Base-by-base conservation (phyloP, 2,888 invertebrate genomes). In the Brachyptera risi region DNA sequence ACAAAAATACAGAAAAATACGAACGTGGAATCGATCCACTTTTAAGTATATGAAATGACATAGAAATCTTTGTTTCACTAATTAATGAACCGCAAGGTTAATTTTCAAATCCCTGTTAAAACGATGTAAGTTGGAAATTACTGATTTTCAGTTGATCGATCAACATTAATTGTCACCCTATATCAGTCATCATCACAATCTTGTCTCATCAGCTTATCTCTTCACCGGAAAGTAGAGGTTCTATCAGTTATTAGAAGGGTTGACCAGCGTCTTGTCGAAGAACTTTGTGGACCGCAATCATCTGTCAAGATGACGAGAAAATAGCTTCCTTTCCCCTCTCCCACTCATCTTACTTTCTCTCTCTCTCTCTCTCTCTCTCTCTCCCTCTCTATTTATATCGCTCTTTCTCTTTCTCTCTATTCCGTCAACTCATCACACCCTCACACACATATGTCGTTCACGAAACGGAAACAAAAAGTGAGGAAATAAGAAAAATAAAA, bases 141-240 rank as follows among this genome's bases (percentile, higher is more conserved):
- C 26, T 51, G 51, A 59, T 59, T 59, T 23, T 27, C 59, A 40
- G 40, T 38, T 51, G 17, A 50, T 59, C 42, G n/a, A 59, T 59
- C 59, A 59, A 15, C 51, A 59, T 38, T 23, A 38, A 31, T 58
- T 21, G 38, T 1, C 17, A 21, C n/a, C n/a, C 5, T 9, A 42
- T 7, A 19, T 17, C 42, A 42, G 15, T 21, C 17, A 7, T 1
- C 19, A 5, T 17, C 21, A 4, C 15, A 21, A 42, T 5, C 35
- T 31, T 31, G 35, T 31, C 35, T 31, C 7, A 5, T 31, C 35
- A 11, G 7, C 5, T 7, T 5, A 31, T 31, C 35, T 31, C 35
- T 31, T 7, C 35, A 11, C 35, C 7, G 35, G 35, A 11, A 31
- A 31, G 35, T 11, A 9, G 35, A n/a, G n/a, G n/a, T n/a, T n/a